Percentiles rank a stretch among this genome's conserved stretches.
phyloP scores from a whole-genome alignment of 2,797 vertebrate genomes.

The Xenentodon cancila region DNA sequence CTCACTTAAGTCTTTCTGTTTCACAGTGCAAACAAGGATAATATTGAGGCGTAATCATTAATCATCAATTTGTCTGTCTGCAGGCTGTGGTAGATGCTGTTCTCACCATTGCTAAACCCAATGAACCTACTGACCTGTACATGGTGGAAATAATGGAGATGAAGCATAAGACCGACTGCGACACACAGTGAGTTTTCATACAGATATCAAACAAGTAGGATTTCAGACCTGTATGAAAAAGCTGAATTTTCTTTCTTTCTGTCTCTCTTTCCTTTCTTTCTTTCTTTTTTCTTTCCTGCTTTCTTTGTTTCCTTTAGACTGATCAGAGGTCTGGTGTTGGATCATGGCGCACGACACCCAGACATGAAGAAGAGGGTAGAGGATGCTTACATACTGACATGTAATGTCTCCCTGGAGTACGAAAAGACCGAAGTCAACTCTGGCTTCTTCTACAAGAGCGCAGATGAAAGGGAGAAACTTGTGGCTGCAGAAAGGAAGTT shows the following conservation, averaged over 20 bases:
- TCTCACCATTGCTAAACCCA: conserved; percentile 87
- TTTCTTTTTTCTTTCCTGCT: not conserved
- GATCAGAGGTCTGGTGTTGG: conserved; percentile 94
- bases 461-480: conserved; percentile 92
- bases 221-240: not conserved
- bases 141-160: conserved; percentile 99
- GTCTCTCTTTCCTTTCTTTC: not conserved
- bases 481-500: conserved; percentile 96
- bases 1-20: not conserved
- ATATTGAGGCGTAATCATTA: not conserved
- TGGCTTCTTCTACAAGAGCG: conserved; percentile 98
- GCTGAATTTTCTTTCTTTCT: conserved; percentile 4
- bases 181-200: conserved; percentile 89
- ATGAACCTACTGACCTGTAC: conserved; percentile 92
- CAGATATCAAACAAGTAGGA: not conserved
- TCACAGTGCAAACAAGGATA: not conserved
- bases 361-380: conserved; percentile 99
- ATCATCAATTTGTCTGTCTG: conserved; percentile 1
- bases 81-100: conserved; percentile 97
- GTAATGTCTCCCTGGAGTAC: conserved; percentile 96
- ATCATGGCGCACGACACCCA: conserved; percentile 95
- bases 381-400: conserved; percentile 92
- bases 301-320: conserved; percentile 75
- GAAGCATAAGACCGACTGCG: conserved; percentile 97
- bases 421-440: conserved; percentile 99